These are phyloP conservation scores for Sesia apiformis DNA, from an alignment of 2,888 invertebrate genomes.

Conservation along the genomic window DNA sequence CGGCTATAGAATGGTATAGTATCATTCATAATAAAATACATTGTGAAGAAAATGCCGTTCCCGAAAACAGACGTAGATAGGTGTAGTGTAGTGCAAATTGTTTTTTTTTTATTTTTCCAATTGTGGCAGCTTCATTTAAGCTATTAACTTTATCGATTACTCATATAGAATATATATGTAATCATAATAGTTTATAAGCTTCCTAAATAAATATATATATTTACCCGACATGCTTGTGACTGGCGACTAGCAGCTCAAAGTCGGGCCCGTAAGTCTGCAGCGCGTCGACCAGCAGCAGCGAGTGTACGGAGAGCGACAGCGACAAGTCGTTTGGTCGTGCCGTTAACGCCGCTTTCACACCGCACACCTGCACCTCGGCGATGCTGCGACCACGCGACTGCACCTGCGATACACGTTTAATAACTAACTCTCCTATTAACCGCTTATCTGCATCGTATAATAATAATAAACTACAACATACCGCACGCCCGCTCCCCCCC, in stretches of 20 bases:
- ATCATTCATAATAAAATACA: no score
- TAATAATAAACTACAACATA: neutral
- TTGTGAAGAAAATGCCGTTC: no score
- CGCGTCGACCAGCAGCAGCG: conserved; percentile 93
- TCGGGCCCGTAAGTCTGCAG: conserved; percentile 96
- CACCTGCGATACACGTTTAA: conserved; percentile 52
- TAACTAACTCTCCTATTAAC: neutral
- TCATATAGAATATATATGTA: no score
- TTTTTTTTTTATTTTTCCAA: no score
- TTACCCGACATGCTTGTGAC: conserved; percentile 94
- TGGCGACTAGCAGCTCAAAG: conserved; percentile 94
- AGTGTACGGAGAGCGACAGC: conserved; percentile 91
- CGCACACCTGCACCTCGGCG: conserved; percentile 93
- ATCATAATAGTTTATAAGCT: no score
- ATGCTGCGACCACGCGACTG: conserved; percentile 91
- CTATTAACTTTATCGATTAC: no score
- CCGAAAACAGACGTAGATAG: no score
- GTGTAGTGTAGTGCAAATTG: no score
- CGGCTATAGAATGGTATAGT: neutral
- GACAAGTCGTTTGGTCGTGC: conserved; percentile 84
- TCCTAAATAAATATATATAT: no score
- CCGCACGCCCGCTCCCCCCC: neutral
- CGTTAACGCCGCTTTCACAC: conserved; percentile 85
- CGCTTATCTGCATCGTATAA: neutral
- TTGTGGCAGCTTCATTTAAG: no score